These are phyloP conservation scores for Erebia ligea DNA, from an alignment of 2,888 invertebrate genomes.

Conservation along the genomic window DNA sequence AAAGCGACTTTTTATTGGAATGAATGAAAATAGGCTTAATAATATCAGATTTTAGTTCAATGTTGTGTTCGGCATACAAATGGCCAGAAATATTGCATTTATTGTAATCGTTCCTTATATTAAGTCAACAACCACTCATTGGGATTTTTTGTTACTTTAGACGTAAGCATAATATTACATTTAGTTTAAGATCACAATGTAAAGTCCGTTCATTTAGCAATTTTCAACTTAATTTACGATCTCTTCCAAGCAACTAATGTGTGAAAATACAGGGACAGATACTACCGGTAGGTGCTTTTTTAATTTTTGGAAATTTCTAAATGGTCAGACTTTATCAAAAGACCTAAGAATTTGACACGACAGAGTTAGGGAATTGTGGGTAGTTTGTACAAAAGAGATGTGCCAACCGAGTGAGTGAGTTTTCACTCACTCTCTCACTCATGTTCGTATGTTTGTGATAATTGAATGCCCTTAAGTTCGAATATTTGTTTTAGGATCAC, in stretches of 20 bases:
- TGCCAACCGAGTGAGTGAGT: slow-evolving; percentile 31
- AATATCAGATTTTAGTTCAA: slow-evolving; percentile 32
- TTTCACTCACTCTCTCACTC: slow-evolving; percentile 21
- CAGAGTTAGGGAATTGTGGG: slow-evolving; percentile 14
- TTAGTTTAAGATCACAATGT: slow-evolving; percentile 45
- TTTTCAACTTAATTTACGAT: no score
- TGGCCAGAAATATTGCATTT: slow-evolving; percentile 40
- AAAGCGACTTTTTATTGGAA: neutral
- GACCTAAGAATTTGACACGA: slow-evolving; percentile 30
- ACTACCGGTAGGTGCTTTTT: no score
- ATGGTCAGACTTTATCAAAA: slow-evolving; percentile 14
- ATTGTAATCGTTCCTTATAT: slow-evolving; percentile 63
- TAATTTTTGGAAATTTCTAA: neutral
- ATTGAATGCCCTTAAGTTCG: slow-evolving; percentile 39
- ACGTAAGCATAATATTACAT: slow-evolving; percentile 63
- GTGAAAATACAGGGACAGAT: no score
- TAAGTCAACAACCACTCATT: slow-evolving; percentile 52
- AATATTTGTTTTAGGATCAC: slow-evolving; percentile 26
- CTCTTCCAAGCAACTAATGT: no score
- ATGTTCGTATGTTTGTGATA: slow-evolving; percentile 42
- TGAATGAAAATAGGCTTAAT: neutral
- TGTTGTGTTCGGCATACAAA: slow-evolving; percentile 26
- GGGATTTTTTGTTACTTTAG: slow-evolving; percentile 59
- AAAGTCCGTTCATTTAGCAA: slow-evolving; percentile 3
- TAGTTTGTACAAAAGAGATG: slow-evolving; percentile 32